Evolutionary conservation across 92 coral and sea anemone species (phyloP).

Genomic region (Muricea muricata): DNA sequence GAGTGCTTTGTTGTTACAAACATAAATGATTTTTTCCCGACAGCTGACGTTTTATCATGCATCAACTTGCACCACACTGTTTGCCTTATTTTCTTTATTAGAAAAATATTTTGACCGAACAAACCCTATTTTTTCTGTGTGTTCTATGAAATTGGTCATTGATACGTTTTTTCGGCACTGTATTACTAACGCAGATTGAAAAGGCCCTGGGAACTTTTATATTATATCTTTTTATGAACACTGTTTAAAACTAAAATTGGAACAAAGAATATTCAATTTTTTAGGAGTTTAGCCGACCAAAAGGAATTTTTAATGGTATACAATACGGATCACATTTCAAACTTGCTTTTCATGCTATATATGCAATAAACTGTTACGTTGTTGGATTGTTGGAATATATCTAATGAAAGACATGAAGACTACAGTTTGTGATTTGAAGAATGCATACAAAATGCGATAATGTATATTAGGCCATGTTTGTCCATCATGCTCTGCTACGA

Average conservation of each 20-base stretch:
- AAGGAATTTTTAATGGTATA: neutral
- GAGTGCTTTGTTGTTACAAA: constrained; percentile 1
- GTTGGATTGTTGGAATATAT: no score
- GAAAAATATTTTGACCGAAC: neutral
- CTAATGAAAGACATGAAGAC: no score
- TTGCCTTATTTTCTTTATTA: neutral
- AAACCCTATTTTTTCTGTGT: no score
- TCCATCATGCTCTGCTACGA: neutral
- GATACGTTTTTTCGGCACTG: no score
- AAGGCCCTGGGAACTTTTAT: neutral
- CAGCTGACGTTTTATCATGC: neutral
- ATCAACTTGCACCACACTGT: neutral
- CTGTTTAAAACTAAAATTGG: neutral
- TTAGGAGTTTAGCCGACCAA: neutral
- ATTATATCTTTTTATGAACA: neutral
- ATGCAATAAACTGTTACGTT: neutral
- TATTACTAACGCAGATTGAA: no score
- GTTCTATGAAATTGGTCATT: neutral
- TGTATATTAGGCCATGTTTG: neutral
- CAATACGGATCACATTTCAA: neutral
- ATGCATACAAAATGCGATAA: neutral
- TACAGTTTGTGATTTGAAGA: neutral
- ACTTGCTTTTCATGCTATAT: neutral
- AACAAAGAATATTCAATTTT: neutral
- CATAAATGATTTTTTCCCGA: neutral